A percentile compares a stretch with the other conserved stretches of the same genome.
phyloP scores from a whole-genome alignment of 64 coral and sea anemone species.

The Cladopsammia gracilis region DNA sequence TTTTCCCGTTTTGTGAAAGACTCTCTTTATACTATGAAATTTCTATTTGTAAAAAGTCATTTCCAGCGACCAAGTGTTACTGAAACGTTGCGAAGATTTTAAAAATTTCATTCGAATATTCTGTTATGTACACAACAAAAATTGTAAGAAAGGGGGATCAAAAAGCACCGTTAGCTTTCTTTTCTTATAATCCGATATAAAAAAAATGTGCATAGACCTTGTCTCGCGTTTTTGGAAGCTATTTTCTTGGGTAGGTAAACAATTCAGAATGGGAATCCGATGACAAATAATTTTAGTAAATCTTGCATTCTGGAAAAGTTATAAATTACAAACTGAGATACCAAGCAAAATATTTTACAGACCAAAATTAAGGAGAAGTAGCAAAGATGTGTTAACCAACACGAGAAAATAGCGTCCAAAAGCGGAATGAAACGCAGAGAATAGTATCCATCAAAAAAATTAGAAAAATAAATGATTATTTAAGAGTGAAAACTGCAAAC shows the following conservation, averaged over 20 bases:
- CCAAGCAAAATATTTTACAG: too few species aligned
- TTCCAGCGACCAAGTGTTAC: neutral
- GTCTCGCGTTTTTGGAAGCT: too few species aligned
- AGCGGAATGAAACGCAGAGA: neutral
- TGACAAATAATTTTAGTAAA: too few species aligned
- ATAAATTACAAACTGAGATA: too few species aligned
- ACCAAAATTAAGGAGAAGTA: too few species aligned
- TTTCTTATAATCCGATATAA: neutral
- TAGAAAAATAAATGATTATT: neutral
- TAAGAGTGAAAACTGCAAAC: conserved; percentile 13
- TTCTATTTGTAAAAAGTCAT: conserved; percentile 8
- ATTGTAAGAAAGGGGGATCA: neutral
- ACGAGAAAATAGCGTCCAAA: too few species aligned
- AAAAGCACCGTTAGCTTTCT: neutral
- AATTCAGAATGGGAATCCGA: too few species aligned
- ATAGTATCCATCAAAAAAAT: conserved; percentile 2
- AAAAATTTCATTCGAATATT: neutral
- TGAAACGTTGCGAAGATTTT: neutral
- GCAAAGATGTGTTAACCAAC: too few species aligned
- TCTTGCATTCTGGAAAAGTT: too few species aligned
- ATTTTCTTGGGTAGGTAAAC: too few species aligned
- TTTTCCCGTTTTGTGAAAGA: neutral
- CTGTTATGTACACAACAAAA: conserved; percentile 46
- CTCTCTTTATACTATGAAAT: neutral
- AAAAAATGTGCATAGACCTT: too few species aligned